Evolutionary conservation across 92 coral and sea anemone genomes (phyloP), one percentile per base, ranked within the genome.

Genomic region (Porites lobata): DNA sequence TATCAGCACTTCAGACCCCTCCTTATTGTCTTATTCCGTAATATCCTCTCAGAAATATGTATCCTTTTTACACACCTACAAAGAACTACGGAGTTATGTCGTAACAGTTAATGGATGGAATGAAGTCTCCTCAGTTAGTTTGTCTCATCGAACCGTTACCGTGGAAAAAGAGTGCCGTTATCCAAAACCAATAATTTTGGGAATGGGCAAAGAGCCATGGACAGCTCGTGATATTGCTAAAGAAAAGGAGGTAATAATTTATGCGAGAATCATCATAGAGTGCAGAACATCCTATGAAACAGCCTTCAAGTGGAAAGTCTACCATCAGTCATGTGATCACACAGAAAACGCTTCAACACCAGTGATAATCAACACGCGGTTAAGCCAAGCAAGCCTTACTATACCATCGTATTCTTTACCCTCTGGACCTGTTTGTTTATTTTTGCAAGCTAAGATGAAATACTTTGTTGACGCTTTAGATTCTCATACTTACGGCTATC

Each of bases 241-340:
- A 63, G 89, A 88, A 19, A 78, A 38, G 18, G 87, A 76, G 38
- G 38, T 89, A 1, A 57, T 87, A 1, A 69, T 94, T 7, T 52
- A 65, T 29, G 72, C 92, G 17, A 29, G 72, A 50, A 90, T 81
- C 47, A n/a, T 3, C 21, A 69, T 94, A 8, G 82, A 87, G 47
- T 94, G 96, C 80, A 81, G 83, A 63, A 93, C 93, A 14, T 89
- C 96, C 2, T 85, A 92, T 18, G 76, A 69, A 72, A 84, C 96
- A 26, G 29, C 69, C 32, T 92, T 94, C 77, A 64, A 50, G 54
- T 94, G 96, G 96, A 76, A 69, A 56, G 74, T 83, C 18, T 81
- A 58, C 53, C 19, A 59, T 14, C 75, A 92, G 1, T 19, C 29
- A 53, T 75, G 78, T n/a, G 29, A 75, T 43, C 54, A 65, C 26